Percentiles rank a stretch among this genome's conserved stretches.
Conservation (phyloP, 2,888 invertebrate genomes). For the Megalurothrips usitatus region DNA sequence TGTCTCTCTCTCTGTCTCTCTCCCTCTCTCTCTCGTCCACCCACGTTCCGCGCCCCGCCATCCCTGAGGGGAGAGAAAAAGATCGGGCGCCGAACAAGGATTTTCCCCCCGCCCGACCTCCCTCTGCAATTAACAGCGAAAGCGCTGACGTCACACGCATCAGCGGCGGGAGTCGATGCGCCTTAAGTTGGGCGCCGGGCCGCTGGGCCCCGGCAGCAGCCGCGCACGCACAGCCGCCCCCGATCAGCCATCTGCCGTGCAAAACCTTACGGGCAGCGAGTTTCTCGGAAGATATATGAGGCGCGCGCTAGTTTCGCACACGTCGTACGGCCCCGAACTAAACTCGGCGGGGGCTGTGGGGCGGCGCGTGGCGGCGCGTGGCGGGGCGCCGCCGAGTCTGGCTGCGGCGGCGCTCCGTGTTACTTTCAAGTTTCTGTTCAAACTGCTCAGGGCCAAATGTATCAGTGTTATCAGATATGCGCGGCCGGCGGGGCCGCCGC, state of each 20-base stretch:
- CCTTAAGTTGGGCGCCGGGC: too few relatives aligned
- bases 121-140: too few relatives aligned
- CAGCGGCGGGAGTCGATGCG: too few relatives aligned
- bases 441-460: background rate
- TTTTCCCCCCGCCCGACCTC: too few relatives aligned
- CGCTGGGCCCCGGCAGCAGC: too few relatives aligned
- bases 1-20: constrained; percentile 10
- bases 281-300: constrained; percentile 21
- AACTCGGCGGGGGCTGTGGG: background rate
- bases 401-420: background rate
- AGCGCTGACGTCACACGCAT: too few relatives aligned
- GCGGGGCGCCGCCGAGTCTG: background rate
- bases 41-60: background rate
- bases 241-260: background rate
- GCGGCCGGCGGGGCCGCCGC: background rate
- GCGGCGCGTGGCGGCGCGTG: background rate
- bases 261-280: constrained; percentile 6
- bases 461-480: constrained; percentile 9
- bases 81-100: too few relatives aligned
- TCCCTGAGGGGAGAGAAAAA: too few relatives aligned
- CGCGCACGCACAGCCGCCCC: too few relatives aligned
- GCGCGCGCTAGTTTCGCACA: background rate
- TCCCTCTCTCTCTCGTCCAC: background rate
- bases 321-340: background rate
- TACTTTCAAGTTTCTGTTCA: constrained; percentile 16